These are phyloP conservation scores for Drosophila nasuta DNA, from an alignment of 1,140 invertebrate genomes.

Conservation along the genomic window DNA sequence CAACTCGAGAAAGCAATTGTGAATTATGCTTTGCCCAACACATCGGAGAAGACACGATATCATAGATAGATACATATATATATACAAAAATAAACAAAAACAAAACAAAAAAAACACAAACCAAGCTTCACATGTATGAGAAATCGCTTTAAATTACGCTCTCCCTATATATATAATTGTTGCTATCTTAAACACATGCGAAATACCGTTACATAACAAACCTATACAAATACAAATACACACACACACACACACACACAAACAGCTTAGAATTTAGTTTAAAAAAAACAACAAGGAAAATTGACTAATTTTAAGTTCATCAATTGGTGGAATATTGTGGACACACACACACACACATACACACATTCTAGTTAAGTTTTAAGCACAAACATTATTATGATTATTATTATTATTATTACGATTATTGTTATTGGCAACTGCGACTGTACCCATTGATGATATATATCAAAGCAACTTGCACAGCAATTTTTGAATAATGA, in stretches of 20 bases:
- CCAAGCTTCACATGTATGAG: constrained; percentile 64
- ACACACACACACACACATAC: constrained; percentile 7
- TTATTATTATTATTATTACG: not conserved
- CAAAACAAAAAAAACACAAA: constrained; percentile 40
- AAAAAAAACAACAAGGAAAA: constrained; percentile 47
- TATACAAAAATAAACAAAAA: constrained; percentile 22
- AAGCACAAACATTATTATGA: constrained; percentile 46
- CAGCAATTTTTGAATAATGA: not conserved
- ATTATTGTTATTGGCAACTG: constrained; percentile 24
- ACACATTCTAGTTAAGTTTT: constrained; percentile 62
- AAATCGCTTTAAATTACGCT: constrained; percentile 71
- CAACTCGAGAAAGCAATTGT: constrained; percentile 1
- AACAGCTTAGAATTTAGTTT: constrained; percentile 36
- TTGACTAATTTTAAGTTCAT: constrained; percentile 71
- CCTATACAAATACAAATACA: not conserved
- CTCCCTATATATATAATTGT: constrained; percentile 50
- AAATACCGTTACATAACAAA: constrained; percentile 11
- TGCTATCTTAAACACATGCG: constrained; percentile 27
- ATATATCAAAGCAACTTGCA: not conserved
- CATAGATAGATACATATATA: not conserved
- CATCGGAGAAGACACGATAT: not conserved
- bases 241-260: not conserved
- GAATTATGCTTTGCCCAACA: constrained; percentile 29
- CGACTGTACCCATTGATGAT: constrained; percentile 7
- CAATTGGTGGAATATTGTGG: constrained; percentile 53